Evolutionary conservation across 2,888 invertebrate genomes (phyloP).

Genomic region (Pseudococcus viburni): DNA sequence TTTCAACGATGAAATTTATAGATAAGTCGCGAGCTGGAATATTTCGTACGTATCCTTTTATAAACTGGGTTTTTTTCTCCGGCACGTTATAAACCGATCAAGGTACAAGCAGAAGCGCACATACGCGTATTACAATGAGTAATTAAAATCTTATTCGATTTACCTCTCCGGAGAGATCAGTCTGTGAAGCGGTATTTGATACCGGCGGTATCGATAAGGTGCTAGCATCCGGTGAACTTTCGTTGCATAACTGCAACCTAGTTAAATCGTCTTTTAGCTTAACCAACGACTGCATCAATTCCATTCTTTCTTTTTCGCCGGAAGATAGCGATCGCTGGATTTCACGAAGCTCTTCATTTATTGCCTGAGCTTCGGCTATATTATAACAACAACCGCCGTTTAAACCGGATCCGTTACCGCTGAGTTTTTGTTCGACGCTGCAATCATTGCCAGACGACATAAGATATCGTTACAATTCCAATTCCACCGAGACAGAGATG

Average conservation of each 20-base stretch:
- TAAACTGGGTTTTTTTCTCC: neutral
- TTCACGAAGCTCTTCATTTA: conserved; percentile 92
- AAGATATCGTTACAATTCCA: neutral
- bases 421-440: conserved; percentile 92
- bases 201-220: conserved; percentile 88
- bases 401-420: conserved; percentile 74
- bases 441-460: conserved; percentile 68
- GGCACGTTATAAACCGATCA: neutral
- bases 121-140: neutral
- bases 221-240: conserved; percentile 79
- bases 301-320: conserved; percentile 94
- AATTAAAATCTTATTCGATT: conserved; percentile 51
- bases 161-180: conserved; percentile 91
- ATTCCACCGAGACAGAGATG: neutral
- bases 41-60: neutral
- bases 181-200: conserved; percentile 94
- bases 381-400: conserved; percentile 79
- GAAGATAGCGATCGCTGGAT: conserved; percentile 92
- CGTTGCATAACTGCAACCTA: conserved; percentile 83
- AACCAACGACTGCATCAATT: conserved; percentile 93
- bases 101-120: neutral
- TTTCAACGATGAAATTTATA: neutral
- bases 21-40: neutral
- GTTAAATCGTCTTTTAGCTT: conserved; percentile 94
- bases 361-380: conserved; percentile 95